Evolutionary conservation across 2,888 invertebrate genomes (phyloP).

Genomic region (Drosophila emarginata): DNA sequence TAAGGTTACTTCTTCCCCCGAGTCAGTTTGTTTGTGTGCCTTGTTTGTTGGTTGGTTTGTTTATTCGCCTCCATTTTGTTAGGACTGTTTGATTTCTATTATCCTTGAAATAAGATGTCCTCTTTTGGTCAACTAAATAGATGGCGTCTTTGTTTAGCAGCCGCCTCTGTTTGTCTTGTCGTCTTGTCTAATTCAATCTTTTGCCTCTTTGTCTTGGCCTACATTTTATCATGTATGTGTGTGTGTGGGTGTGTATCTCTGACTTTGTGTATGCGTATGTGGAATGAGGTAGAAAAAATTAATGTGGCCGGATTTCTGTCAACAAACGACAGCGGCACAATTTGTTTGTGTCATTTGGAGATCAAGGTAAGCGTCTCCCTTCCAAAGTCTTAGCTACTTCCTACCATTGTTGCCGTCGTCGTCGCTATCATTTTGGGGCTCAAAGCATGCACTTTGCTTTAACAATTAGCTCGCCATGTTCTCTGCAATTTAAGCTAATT

Average conservation of each 20-base stretch:
- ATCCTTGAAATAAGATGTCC: slow-evolving; percentile 67
- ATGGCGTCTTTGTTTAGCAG: slow-evolving; percentile 38
- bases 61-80: slow-evolving; percentile 42
- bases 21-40: neutral
- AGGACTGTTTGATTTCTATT: slow-evolving; percentile 58
- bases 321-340: slow-evolving; percentile 50
- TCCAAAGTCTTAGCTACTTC: neutral
- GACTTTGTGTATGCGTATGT: neutral
- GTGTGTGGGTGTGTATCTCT: neutral
- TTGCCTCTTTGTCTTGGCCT: slow-evolving; percentile 52
- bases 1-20: slow-evolving; percentile 8
- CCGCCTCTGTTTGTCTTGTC: slow-evolving; percentile 43
- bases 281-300: slow-evolving; percentile 34
- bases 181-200: slow-evolving; percentile 61
- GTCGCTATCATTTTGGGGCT: neutral
- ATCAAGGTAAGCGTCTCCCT: slow-evolving; percentile 28
- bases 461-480: slow-evolving; percentile 58
- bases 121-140: slow-evolving; percentile 40
- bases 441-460: slow-evolving; percentile 46
- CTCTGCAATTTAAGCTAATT: slow-evolving; percentile 65
- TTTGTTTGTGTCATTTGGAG: slow-evolving; percentile 38
- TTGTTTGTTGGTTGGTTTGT: slow-evolving; percentile 15
- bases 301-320: slow-evolving; percentile 52
- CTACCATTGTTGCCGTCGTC: neutral
- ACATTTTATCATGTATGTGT: slow-evolving; percentile 33